These are phyloP conservation scores for Clinocottus analis DNA, from an alignment of 2,113 vertebrate species.

Conservation along the genomic window DNA sequence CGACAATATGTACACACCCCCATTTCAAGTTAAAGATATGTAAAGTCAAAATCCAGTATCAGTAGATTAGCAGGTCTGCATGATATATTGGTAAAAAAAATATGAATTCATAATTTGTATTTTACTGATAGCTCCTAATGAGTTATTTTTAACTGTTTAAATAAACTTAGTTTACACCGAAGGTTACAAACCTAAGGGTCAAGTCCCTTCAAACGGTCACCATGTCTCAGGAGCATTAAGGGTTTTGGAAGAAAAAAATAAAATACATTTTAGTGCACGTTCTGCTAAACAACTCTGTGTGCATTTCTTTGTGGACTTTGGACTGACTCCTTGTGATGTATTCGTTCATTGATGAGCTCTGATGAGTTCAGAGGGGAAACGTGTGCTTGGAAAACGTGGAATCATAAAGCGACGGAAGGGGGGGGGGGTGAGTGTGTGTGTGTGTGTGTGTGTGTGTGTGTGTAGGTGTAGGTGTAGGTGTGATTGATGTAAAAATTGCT, in stretches of 20 bases:
- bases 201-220: not conserved
- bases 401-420: not conserved
- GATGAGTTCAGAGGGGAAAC: not conserved
- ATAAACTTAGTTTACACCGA: not conserved
- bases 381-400: not conserved
- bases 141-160: not conserved
- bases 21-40: not conserved
- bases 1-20: not conserved
- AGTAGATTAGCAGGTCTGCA: not conserved
- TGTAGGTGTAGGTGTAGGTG: too few species aligned
- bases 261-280: not conserved
- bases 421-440: too few species aligned
- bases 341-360: too few species aligned
- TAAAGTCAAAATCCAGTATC: not conserved
- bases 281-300: not conserved
- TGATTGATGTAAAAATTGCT: too few species aligned
- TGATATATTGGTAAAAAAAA: not conserved
- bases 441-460: too few species aligned
- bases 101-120: not conserved
- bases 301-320: not conserved
- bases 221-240: not conserved
- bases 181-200: not conserved
- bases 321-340: not conserved
- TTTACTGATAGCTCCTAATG: not conserved
- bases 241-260: not conserved